Percentiles rank a stretch among this genome's conserved stretches.
Conservation (phyloP, 2,113 vertebrate species). For the Marmota flaviventris region DNA sequence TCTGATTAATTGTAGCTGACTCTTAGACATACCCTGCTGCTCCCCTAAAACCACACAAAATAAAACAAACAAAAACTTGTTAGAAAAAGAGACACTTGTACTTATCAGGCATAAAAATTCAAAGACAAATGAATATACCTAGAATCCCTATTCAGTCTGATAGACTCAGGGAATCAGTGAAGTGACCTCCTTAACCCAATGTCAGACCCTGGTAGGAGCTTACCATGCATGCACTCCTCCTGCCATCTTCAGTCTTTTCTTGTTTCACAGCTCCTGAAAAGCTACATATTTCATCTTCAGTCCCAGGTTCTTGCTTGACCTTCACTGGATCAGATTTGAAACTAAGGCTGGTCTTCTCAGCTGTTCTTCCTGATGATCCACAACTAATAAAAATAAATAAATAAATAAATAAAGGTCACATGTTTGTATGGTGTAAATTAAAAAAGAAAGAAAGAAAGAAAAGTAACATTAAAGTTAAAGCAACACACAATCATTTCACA, state of each 20-base stretch:
- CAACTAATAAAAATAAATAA: constrained; percentile 87
- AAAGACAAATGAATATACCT: background rate
- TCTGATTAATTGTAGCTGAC: constrained; percentile 21
- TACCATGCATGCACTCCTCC: constrained; percentile 98
- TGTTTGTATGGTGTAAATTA: background rate
- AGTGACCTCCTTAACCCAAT: background rate
- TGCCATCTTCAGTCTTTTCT: constrained; percentile 93
- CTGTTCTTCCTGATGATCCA: constrained; percentile 94
- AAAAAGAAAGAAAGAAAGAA: background rate
- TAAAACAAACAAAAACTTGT: background rate
- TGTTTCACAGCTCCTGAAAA: constrained; percentile 94
- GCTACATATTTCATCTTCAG: constrained; percentile 93
- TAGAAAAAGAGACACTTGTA: background rate
- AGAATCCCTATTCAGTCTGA: background rate
- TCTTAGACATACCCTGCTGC: background rate
- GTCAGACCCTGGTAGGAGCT: constrained; percentile 51
- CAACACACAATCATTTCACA: background rate
- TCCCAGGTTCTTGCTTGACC: constrained; percentile 97
- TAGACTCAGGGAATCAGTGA: background rate
- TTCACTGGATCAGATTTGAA: constrained; percentile 93
- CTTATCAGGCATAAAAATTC: background rate
- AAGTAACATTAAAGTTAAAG: background rate
- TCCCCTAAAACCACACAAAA: too few relatives aligned
- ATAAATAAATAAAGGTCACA: constrained; percentile 41
- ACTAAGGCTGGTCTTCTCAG: constrained; percentile 87